phyloP scores from a whole-genome alignment of 2,888 invertebrate species.

The Ceramica pisi region DNA sequence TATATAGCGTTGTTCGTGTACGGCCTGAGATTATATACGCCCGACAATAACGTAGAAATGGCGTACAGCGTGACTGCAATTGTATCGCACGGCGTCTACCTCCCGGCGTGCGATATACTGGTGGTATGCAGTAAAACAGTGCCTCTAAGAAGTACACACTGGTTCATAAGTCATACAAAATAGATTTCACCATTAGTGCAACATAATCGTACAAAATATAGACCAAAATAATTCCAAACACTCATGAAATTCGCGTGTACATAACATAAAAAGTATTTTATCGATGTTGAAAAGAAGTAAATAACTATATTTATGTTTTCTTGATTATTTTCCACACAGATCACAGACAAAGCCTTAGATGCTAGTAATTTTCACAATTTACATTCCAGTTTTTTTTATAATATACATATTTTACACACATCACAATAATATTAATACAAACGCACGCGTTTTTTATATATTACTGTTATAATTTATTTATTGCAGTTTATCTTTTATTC shows the following conservation, averaged over 20 bases:
- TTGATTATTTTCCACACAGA: conserved; percentile 73
- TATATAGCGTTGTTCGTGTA: conserved; percentile 74
- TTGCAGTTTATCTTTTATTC: conserved; percentile 63
- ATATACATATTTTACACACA: conserved; percentile 54
- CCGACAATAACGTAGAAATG: conserved; percentile 80
- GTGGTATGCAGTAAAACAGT: conserved; percentile 68
- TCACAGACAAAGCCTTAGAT: conserved; percentile 85
- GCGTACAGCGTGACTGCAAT: conserved; percentile 45
- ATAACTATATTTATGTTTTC: conserved; percentile 72
- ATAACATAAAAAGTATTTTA: conserved; percentile 81
- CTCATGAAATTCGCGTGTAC: conserved; percentile 78
- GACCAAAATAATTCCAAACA: conserved; percentile 88
- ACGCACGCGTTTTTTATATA: conserved; percentile 78
- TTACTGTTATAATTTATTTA: conserved; percentile 74
- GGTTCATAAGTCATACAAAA: conserved; percentile 63
- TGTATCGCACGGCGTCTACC: conserved; percentile 25
- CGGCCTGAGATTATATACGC: conserved; percentile 78
- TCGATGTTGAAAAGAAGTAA: conserved; percentile 76
- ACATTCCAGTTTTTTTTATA: conserved; percentile 81
- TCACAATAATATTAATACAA: conserved; percentile 66
- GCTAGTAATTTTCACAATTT: conserved; percentile 83
- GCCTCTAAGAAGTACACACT: conserved; percentile 77
- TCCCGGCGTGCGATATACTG: conserved; percentile 40
- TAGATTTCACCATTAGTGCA: conserved; percentile 84
- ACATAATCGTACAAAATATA: conserved; percentile 88